Conservation (phyloP, 2,888 invertebrate species). For the Mallateleia sp. region DNA sequence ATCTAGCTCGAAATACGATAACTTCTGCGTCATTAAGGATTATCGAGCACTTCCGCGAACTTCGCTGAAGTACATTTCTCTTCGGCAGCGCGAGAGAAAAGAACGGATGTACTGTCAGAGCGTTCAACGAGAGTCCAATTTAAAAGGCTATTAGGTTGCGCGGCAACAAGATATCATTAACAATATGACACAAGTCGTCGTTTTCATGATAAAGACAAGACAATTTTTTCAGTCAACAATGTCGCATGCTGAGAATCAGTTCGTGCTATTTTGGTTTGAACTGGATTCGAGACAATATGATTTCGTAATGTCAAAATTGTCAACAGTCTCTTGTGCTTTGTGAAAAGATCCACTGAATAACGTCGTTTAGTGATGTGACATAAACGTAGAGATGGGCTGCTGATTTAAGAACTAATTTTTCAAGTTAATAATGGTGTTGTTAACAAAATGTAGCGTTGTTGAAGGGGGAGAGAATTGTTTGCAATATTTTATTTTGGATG, state of each 20-base stretch:
- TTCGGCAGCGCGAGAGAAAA: constrained; percentile 43
- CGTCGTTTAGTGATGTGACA: no score
- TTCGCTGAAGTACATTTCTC: constrained; percentile 56
- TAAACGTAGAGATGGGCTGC: no score
- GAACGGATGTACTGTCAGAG: constrained; percentile 62
- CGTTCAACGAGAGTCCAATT: constrained; percentile 65
- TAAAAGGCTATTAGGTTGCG: constrained; percentile 73
- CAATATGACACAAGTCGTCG: constrained; percentile 69
- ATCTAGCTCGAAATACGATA: constrained; percentile 25
- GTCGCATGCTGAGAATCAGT: constrained; percentile 17
- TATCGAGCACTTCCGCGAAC: constrained; percentile 31
- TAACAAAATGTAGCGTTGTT: no score
- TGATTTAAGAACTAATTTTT: no score
- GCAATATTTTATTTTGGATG: no score
- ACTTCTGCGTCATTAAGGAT: constrained; percentile 48
- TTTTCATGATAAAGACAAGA: constrained; percentile 65
- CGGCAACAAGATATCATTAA: constrained; percentile 69
- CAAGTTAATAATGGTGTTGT: no score
- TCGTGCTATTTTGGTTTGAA: constrained; percentile 42
- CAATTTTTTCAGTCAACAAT: constrained; percentile 56
- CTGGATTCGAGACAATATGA: constrained; percentile 28
- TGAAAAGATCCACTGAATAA: no score
- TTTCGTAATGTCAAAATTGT: constrained; percentile 34
- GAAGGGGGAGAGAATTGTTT: no score
- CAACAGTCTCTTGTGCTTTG: background rate